Evolutionary conservation across 2,113 vertebrate genomes (phyloP), one percentile per base, ranked within the genome.

Genomic region (Myrmecobius fasciatus): DNA sequence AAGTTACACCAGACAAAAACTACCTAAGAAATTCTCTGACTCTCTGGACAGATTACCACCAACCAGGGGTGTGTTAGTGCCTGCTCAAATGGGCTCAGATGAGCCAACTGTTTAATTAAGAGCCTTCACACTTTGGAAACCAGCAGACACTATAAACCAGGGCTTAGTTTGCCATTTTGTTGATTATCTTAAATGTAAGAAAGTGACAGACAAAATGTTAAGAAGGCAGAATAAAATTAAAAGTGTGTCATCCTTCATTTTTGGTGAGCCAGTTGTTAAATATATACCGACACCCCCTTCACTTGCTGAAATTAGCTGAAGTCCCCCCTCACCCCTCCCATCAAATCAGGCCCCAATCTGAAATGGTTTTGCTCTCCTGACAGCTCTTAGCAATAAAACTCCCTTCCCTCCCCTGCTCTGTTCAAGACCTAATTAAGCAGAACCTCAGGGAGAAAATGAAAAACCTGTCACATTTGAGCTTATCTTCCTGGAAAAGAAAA

Each of bases 361-460:
- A 83, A 83, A 43, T 83, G n/a, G n/a, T 7, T 83, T 83, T 43
- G n/a, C 67, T 83, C 67, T 75, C 67, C 67, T 83, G 67, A 83
- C 36, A 43, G 36, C 36, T 83, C 67, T 43, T 43, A 83, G 67
- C 67, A 83, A 83, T 83, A 83, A 43, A 83, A 83, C 67, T 83
- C 67, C 54, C 17, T 43, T 83, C n/a, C 67, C 67, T 83, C 67
- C 67, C 20, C n/a, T 43, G 6, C 67, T 83, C 67, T 83, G 67
- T 20, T 83, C n/a, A 43, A 83, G 67, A 83, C 67, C 67, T 83
- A 75, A 83, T 83, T 83, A 83, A 83, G 67, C 67, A 83, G n/a
- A 83, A 83, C 67, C 67, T 83, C 67, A 83, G 67, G 67, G 67
- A 83, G n/a, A 83, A 83, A 83, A 83, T 83, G n/a, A 83, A 83